Base-by-base conservation (phyloP, 1,140 invertebrate genomes). In the Formica exsecta region DNA sequence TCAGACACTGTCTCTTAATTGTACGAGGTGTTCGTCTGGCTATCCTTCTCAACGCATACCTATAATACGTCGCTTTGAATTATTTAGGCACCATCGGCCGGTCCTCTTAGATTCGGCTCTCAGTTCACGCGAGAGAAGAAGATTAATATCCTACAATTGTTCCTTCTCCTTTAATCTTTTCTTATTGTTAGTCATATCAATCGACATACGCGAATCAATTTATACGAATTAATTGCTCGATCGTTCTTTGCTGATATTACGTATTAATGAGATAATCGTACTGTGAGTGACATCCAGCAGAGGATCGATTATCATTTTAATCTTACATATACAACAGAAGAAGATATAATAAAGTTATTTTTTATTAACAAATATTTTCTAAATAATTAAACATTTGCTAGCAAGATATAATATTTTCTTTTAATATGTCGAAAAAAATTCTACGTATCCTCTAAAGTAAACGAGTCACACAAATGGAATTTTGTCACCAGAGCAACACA, bases 1-100 rank as follows among this genome's bases (percentile, higher is more conserved):
- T 91, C 85, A 89, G 83, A 86, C 75, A 91, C 85, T 79, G 86
- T 87, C 64, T 90, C 85, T 85, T 91, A 90, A 92, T 92, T 90
- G 91, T 89, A 76, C 88, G 83, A 91, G 80, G 75, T 89, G 87
- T 92, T 91, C 87, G 86, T 65, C 75, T 73, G 84, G 76, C 54
- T 86, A 84, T 76, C 74, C 80, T 89, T 87, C 85, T 86, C 38
- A 77, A 66, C 59, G 84, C 87, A 90, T 88, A 90, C 87, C 68
- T 91, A 91, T 86, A 85, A 73, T 73, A 90, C 41, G 36, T 36
- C 41, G 79, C 62, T n/a, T 90, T 85, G 84, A 91, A 91, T 90
- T 89, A 88, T 90, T 91, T 90, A 90, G 89, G 16, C 83, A 59
- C 29, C 44, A 38, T 22, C 22, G 22, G 22, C 22, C 22, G 22